Conservation (phyloP, 2,888 invertebrate species). For the Agonopterix heracliana region DNA sequence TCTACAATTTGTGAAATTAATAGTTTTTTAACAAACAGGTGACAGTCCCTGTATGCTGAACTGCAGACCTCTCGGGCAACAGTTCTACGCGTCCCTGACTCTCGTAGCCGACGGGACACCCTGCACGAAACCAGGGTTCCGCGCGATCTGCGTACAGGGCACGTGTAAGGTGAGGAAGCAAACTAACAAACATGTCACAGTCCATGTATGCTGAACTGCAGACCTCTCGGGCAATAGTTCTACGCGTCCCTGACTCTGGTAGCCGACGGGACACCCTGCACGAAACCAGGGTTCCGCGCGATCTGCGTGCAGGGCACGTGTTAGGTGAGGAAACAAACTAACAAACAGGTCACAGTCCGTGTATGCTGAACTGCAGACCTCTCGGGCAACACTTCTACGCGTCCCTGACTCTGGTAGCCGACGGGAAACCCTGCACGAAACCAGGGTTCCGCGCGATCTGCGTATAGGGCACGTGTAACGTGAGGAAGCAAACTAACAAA, state of each 20-base stretch:
- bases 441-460: constrained; percentile 83
- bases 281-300: constrained; percentile 78
- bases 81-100: constrained; percentile 89
- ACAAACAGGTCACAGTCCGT: constrained; percentile 68
- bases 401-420: constrained; percentile 85
- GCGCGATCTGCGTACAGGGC: constrained; percentile 87
- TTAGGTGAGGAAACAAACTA: constrained; percentile 85
- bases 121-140: constrained; percentile 79
- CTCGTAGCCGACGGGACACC: constrained; percentile 88
- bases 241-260: constrained; percentile 89
- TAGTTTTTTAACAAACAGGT: constrained; percentile 26
- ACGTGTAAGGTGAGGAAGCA: constrained; percentile 89
- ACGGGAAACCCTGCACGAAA: constrained; percentile 85
- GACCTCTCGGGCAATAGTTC: constrained; percentile 87
- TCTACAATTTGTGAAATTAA: too few species aligned
- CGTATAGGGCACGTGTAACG: constrained; percentile 89
- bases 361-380: constrained; percentile 88
- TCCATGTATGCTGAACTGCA: constrained; percentile 87
- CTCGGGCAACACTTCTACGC: constrained; percentile 89
- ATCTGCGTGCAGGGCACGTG: constrained; percentile 89
- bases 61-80: constrained; percentile 87
- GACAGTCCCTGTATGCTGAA: constrained; percentile 83
- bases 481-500: constrained; percentile 65
- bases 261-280: constrained; percentile 87
- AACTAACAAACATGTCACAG: constrained; percentile 43